Conservation (phyloP, 2,888 invertebrate species). For the Unio delphinus region DNA sequence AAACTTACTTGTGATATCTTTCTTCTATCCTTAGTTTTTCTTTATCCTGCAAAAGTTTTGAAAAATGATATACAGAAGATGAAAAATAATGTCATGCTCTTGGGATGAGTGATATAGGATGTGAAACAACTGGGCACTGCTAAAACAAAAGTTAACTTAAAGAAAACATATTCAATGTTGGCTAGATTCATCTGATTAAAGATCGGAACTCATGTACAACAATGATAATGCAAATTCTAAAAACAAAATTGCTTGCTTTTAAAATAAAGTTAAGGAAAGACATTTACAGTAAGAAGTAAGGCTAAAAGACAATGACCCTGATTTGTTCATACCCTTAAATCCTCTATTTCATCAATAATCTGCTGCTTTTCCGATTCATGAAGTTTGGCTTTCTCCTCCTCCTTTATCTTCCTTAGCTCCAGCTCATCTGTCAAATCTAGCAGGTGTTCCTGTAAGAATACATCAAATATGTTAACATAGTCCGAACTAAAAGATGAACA, state of each 20-base stretch:
- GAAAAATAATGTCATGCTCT: neutral
- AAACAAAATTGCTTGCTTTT: too few relatives aligned
- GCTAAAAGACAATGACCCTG: too few relatives aligned
- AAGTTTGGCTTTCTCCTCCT: constrained; percentile 43
- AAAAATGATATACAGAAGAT: neutral
- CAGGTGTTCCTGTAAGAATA: constrained; percentile 52
- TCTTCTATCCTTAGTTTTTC: constrained; percentile 62
- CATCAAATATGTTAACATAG: too few relatives aligned
- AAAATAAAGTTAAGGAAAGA: too few relatives aligned
- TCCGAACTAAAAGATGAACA: neutral
- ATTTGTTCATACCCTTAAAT: constrained; percentile 42
- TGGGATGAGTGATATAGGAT: neutral
- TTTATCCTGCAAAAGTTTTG: constrained; percentile 45
- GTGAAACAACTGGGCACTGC: too few relatives aligned
- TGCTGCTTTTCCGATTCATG: constrained; percentile 54
- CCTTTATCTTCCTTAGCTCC: constrained; percentile 50
- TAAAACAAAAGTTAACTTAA: too few relatives aligned
- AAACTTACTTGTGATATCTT: constrained; percentile 53
- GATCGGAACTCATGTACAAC: too few relatives aligned
- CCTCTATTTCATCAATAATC: constrained; percentile 62
- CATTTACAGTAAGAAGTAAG: too few relatives aligned
- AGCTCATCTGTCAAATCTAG: constrained; percentile 59
- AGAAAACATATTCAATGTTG: too few relatives aligned
- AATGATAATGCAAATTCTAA: too few relatives aligned
- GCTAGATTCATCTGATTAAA: too few relatives aligned